Evolutionary conservation across 2,888 invertebrate genomes (phyloP).

Genomic region (Alloscopus bannaensis): DNA sequence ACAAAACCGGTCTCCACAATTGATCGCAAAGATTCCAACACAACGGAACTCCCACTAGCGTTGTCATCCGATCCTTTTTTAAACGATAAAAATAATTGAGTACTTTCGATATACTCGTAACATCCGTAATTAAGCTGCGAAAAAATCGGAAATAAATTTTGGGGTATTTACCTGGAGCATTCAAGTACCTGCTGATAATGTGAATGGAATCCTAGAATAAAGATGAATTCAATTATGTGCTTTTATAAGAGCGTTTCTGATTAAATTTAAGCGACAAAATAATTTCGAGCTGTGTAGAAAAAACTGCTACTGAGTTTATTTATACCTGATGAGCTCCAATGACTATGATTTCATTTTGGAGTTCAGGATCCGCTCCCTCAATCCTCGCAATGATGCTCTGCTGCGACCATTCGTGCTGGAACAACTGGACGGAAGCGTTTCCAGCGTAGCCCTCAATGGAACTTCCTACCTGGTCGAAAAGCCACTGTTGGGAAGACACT

Average conservation of each 20-base stretch:
- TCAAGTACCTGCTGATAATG: not conserved
- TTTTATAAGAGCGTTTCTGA: not conserved
- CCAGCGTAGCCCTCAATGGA: constrained; percentile 42
- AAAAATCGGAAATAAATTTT: not conserved
- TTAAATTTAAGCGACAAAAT: not conserved
- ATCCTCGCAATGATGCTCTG: constrained; percentile 51
- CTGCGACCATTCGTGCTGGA: constrained; percentile 51
- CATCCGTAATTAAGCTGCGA: not conserved
- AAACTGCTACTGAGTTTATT: not conserved
- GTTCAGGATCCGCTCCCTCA: constrained; percentile 48
- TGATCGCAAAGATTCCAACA: constrained; percentile 56
- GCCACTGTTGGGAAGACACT: constrained; percentile 43
- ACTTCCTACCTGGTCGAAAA: constrained; percentile 32
- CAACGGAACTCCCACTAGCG: constrained; percentile 40
- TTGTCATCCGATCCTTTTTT: constrained; percentile 61
- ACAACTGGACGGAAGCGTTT: constrained; percentile 20
- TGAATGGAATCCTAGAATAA: constrained; percentile 34
- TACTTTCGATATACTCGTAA: not conserved
- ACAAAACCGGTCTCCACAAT: constrained; percentile 45
- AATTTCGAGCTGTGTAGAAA: not conserved
- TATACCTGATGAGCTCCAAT: constrained; percentile 62
- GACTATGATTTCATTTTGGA: constrained; percentile 45
- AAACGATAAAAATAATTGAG: not conserved
- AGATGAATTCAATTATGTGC: constrained; percentile 1
- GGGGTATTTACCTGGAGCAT: constrained; percentile 25